These are phyloP conservation scores for Sthenelais limicola DNA, from an alignment of 2,888 invertebrate species.

Conservation along the genomic window DNA sequence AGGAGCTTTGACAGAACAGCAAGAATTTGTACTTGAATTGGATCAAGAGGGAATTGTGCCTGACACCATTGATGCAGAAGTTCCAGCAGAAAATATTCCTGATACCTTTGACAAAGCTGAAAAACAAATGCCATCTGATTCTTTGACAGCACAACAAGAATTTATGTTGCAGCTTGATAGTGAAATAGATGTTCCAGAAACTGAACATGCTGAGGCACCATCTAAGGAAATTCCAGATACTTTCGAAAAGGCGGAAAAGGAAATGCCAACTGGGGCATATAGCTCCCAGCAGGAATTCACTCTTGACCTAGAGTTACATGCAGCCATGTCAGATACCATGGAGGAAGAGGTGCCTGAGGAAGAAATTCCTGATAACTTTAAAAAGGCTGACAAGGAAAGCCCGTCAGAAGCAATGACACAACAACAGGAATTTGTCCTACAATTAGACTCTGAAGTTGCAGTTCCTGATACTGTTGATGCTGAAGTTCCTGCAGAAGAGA, in stretches of 20 bases:
- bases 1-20: constrained; percentile 6
- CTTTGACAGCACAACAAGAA: background rate
- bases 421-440: background rate
- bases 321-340: background rate
- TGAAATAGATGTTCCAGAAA: background rate
- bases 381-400: background rate
- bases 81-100: background rate
- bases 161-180: background rate
- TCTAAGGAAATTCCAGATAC: constrained; percentile 2
- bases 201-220: background rate
- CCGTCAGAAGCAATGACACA: background rate
- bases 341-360: constrained; percentile 2
- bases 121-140: background rate
- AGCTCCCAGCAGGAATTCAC: constrained; percentile 18
- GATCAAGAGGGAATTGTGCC: background rate
- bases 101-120: constrained; percentile 5
- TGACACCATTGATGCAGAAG: background rate
- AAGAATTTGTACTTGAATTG: background rate
- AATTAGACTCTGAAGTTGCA: background rate
- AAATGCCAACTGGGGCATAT: background rate
- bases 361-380: background rate
- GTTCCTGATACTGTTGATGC: constrained; percentile 6
- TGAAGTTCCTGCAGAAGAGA: background rate
- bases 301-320: background rate
- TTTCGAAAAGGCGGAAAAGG: background rate